A percentile compares a stretch with the other conserved stretches of the same genome.
phyloP scores from a whole-genome alignment of 37 sponge, comb jelly and placozoan species.

The Hormiphora californensis region DNA sequence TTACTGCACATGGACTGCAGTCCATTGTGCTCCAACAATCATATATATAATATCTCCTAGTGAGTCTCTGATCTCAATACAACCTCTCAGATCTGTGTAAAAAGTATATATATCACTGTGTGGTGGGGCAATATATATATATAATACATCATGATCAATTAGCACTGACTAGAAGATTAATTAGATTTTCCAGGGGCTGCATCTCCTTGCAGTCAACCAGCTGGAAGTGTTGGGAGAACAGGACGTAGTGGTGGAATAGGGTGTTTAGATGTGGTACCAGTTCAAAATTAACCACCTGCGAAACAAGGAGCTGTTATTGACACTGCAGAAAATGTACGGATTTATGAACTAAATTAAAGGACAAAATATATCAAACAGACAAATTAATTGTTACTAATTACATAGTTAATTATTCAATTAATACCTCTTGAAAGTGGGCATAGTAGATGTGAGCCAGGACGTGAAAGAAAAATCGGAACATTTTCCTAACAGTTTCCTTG shows the following conservation, averaged over 20 bases:
- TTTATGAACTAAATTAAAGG: neutral
- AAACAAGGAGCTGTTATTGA: neutral
- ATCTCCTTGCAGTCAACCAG: slow-evolving; percentile 70
- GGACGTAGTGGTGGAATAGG: slow-evolving; percentile 77
- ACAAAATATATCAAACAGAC: neutral
- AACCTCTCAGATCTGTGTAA: too few species aligned
- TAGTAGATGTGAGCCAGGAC: slow-evolving; percentile 83
- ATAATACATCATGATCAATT: too few species aligned
- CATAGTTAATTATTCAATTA: slow-evolving; percentile 53
- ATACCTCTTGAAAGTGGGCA: slow-evolving; percentile 67
- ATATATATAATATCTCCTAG: too few species aligned
- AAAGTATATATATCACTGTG: too few species aligned
- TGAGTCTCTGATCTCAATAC: too few species aligned
- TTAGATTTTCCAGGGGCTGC: slow-evolving; percentile 64
- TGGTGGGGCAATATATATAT: too few species aligned
- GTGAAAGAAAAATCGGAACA: slow-evolving; percentile 72
- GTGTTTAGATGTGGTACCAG: slow-evolving; percentile 64
- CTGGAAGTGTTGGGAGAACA: slow-evolving; percentile 74
- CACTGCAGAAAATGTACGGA: neutral
- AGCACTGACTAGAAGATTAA: slow-evolving; percentile 49
- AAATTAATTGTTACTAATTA: neutral
- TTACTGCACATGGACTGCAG: too few species aligned
- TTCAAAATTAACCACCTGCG: slow-evolving; percentile 19
- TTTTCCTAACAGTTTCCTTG: slow-evolving; percentile 63
- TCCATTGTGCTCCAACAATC: too few species aligned